Evolutionary conservation across 2,113 vertebrate species (phyloP), one percentile per base, ranked within the genome.

Genomic region (Poecilia latipinna): DNA sequence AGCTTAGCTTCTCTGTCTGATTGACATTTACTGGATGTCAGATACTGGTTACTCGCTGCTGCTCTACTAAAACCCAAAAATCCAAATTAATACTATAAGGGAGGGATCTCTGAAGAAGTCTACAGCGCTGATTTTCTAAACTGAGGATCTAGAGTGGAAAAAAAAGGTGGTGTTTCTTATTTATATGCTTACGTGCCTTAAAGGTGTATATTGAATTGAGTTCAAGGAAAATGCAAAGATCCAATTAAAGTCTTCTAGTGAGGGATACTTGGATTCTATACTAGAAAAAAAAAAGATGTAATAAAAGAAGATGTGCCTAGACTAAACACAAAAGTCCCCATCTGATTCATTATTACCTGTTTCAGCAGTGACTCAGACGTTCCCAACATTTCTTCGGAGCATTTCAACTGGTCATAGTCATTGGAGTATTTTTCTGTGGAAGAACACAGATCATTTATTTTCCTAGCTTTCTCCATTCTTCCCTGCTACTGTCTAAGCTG

Each of bases 381-480:
- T 82, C 79, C 75, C 71, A 70, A 72, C 29, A 19, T 65, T 75
- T 37, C 17, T 17, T 39, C 72, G 65, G 12, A 19, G 70, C 33
- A 13, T 77, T 68, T 78, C 33, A 74, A 71, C 60, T 24, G 64
- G 66, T 85, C 74, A 44, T 90, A 82, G 83, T 84, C 79, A 74
- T 31, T 2, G 1, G 73, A 65, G 57, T 78, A 81, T 90, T 80
- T 72, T 78, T 93, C 86, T 89, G 66, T 84, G 61, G 85, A 91
- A 90, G 90, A 94, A 93, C 89, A 91, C 80, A 83, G 26, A 12
- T 62, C 24, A 85, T 92, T 92, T 92, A 88, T 93, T 94, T 94
- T 82, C 83, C 72, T 83, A 82, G 66, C 68, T 57, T 37, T n/a
- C 51, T 60, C 68, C 72, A 78, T 92, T 90, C 85, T 92, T 83